phyloP scores from a whole-genome alignment of 2,797 vertebrate species.

The Cyclopterus lumpus region DNA sequence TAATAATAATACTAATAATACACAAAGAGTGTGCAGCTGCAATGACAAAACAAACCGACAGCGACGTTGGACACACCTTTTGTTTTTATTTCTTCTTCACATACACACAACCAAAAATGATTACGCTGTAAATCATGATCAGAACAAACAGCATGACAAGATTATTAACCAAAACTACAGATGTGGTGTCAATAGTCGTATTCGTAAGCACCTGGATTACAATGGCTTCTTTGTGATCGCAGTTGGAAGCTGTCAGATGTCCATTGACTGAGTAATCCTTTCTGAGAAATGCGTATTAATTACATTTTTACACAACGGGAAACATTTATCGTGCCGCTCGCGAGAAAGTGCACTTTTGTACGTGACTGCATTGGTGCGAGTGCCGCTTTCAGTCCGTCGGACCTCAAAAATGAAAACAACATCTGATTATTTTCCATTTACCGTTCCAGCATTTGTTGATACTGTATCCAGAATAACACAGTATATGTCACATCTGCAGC shows the following conservation, averaged over 20 bases:
- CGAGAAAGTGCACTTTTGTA: background rate
- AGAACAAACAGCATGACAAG: conserved; percentile 40
- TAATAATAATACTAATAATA: background rate
- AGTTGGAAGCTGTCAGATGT: conserved; percentile 16
- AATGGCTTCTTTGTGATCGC: conserved; percentile 51
- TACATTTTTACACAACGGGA: conserved; percentile 3
- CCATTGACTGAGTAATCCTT: background rate
- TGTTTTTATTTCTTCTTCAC: conserved; percentile 29
- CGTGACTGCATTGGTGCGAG: background rate
- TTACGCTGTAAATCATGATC: conserved; percentile 41
- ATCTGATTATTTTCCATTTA: conserved; percentile 45
- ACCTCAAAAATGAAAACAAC: conserved; percentile 21
- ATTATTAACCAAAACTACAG: conserved; percentile 39
- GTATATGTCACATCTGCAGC: conserved; percentile 41
- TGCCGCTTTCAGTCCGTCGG: background rate
- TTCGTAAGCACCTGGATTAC: conserved; percentile 37
- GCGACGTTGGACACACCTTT: conserved; percentile 14
- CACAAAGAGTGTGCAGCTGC: conserved; percentile 24
- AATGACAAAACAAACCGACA: conserved; percentile 52
- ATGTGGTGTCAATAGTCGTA: conserved; percentile 20
- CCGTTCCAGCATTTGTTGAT: conserved; percentile 44
- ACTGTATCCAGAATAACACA: conserved; percentile 45
- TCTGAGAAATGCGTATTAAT: background rate
- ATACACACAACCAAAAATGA: conserved; percentile 46
- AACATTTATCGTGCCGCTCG: background rate